Evolutionary conservation across 2,797 vertebrate species (phyloP), one percentile per base, ranked within the genome.

Genomic region (Mormyrops boulengeri): DNA sequence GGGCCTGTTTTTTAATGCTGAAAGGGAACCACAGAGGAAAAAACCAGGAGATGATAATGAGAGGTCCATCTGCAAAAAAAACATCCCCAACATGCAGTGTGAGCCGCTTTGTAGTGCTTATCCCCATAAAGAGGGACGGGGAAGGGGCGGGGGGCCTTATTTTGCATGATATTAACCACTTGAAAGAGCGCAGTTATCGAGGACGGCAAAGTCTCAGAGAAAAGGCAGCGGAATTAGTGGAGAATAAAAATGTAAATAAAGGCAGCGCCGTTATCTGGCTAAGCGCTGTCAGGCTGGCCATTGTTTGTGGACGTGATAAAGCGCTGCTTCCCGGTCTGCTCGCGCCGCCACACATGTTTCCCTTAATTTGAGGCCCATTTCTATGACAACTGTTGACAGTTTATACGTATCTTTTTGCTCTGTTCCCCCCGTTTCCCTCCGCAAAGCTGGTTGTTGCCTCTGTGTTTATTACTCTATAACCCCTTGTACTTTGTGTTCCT

Each of bases 101-200:
- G 94, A 95, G 92, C 94, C 93, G 95, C 95, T 96, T 96, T 93
- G 96, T 95, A 95, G 94, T 92, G 94, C 95, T 96, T 95, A 95
- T 94, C 93, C 94, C 94, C 94, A 94, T 95, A 95, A 94, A 95
- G 94, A 94, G 52, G 91, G 88, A 89, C 2, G 41, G 30, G 34
- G 11, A 90, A 55, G 87, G 89, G 12, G 87, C 92, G 92, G 91
- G 93, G 92, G 93, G 94, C 93, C 94, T 95, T 96, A 95, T 96
- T 96, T 96, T 95, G 95, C 95, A 96, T 96, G 94, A 95, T 96
- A 96, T 96, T 96, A 96, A 96, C 94, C 95, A 96, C 95, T 96
- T 96, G 95, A 96, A 96, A 96, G 96, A 92, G 69, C 55, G 91
- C 92, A 91, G 94, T 93, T 95, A 94, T 92, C 89, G 91, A 93